Base-by-base conservation (phyloP, 64 coral and sea anemone species). In the Porites lutea region DNA sequence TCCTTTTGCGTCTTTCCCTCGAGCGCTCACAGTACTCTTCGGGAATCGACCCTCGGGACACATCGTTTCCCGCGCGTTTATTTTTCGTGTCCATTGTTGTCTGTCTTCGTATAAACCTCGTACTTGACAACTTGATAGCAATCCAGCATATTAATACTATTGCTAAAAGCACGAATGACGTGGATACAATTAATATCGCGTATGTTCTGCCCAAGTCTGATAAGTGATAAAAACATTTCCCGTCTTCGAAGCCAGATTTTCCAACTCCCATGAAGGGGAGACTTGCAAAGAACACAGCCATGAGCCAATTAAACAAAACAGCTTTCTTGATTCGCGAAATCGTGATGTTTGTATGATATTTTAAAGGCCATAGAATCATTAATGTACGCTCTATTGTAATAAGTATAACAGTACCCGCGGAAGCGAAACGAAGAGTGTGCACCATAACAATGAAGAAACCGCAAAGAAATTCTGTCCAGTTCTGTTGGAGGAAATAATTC, bases 261-360 rank as follows among this genome's bases (percentile, higher is more conserved):
- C 91, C 94, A 16, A 91, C 88, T 77, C 91, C 88, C 18, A 93
- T 76, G 55, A 93, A 79, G 1, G 94, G 90, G 9, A 96, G 48
- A 57, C 79, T 84, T 0, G 90, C 82, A 59, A 93, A 91, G 43
- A 93, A 20, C 23, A 93, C 54, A 44, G 97, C 92, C 3, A 72
- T 81, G n/a, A 98, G 6, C 97, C 97, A 98, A 13, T 78, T 86
- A 44, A 89, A 55, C 2, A 77, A 58, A 37, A 98, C 82, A 20
- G 75, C 59, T 65, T 88, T 95, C 50, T 84, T 90, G 46, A 83
- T 84, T 60, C 86, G 80, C 13, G 94, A 82, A 71, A 87, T 79
- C 15, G 97, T 98, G 7, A 96, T 52, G 47, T 50, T 92, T 2
- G 94, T 98, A 78, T 98, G 94, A 61, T 98, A 93, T 75, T 90